Percentiles rank a stretch among this genome's conserved stretches.
Evolutionary conservation across 1,140 invertebrate species (phyloP).

Genomic region (Nixonia krombeini): DNA sequence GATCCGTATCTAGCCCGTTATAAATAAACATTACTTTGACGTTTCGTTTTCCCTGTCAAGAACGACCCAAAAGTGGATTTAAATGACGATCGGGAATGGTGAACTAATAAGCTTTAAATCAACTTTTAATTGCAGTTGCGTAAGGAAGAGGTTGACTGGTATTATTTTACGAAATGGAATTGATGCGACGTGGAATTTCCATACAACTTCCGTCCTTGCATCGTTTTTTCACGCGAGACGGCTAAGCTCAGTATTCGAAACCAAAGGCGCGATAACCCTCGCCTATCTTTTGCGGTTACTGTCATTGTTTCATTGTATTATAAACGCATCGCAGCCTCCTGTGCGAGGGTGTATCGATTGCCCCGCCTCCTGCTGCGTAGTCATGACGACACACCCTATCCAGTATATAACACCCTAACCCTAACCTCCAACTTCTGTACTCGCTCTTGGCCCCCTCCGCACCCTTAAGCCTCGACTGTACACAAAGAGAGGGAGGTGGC

Average conservation of each 20-base stretch:
- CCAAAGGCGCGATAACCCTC: slow-evolving; percentile 59
- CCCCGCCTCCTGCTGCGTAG: slow-evolving; percentile 70
- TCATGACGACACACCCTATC: slow-evolving; percentile 71
- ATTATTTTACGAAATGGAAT: too few relatives aligned
- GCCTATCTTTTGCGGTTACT: slow-evolving; percentile 49
- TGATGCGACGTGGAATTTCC: too few relatives aligned
- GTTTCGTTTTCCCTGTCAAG: too few relatives aligned
- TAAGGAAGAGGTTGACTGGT: too few relatives aligned
- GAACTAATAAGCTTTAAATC: too few relatives aligned
- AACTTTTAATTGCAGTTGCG: too few relatives aligned
- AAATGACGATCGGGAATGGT: too few relatives aligned
- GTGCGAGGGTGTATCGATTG: slow-evolving; percentile 71
- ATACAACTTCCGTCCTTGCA: background rate
- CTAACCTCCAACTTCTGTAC: slow-evolving; percentile 62
- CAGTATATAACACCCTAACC: slow-evolving; percentile 66
- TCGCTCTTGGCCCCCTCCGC: slow-evolving; percentile 43
- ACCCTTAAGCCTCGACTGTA: slow-evolving; percentile 13
- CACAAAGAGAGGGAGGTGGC: slow-evolving; percentile 24
- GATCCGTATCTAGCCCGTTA: too few relatives aligned
- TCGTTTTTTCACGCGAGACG: slow-evolving; percentile 36
- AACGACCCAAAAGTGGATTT: too few relatives aligned
- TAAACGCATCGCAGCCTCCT: slow-evolving; percentile 65
- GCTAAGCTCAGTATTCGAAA: slow-evolving; percentile 50
- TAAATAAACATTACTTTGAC: too few relatives aligned
- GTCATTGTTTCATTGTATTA: slow-evolving; percentile 68